These are phyloP conservation scores for Oithona nana DNA, from an alignment of 2,888 invertebrate species.

Conservation along the genomic window DNA sequence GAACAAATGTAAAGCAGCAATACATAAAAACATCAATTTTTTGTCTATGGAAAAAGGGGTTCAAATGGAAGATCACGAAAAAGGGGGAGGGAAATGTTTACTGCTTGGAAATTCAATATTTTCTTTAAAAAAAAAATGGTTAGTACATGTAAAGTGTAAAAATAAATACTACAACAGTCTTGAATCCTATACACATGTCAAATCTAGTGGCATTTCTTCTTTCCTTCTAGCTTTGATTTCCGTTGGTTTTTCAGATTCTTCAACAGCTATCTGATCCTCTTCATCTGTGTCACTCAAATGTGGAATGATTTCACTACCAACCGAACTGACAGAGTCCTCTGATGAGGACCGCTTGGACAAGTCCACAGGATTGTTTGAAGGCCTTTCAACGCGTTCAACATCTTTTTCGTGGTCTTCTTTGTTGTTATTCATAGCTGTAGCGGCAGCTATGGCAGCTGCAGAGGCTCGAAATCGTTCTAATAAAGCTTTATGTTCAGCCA, in stretches of 20 bases:
- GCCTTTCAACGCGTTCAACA: too few species aligned
- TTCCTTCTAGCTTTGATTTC: not conserved
- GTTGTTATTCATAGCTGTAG: not conserved
- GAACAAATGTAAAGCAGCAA: too few species aligned
- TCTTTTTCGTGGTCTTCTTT: not conserved
- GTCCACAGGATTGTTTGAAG: not conserved
- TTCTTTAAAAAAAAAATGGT: not conserved
- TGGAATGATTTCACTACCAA: constrained; percentile 4
- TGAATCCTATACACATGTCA: not conserved
- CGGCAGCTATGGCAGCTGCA: not conserved
- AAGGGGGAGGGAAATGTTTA: too few species aligned
- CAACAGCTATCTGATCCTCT: not conserved
- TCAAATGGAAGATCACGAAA: too few species aligned
- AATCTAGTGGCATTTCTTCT: not conserved
- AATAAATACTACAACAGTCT: not conserved
- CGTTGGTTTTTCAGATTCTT: not conserved
- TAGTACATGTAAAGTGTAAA: not conserved
- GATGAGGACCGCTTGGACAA: not conserved
- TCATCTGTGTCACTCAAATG: constrained; percentile 1
- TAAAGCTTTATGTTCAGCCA: constrained; percentile 12
- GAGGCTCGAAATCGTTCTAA: constrained; percentile 3
- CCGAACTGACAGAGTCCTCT: not conserved
- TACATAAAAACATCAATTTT: too few species aligned
- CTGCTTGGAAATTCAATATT: too few species aligned
- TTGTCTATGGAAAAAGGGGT: too few species aligned